A percentile compares a stretch with the other conserved stretches of the same genome.
Evolutionary conservation across 2,888 invertebrate species (phyloP).

Genomic region (Piscicola geometra): DNA sequence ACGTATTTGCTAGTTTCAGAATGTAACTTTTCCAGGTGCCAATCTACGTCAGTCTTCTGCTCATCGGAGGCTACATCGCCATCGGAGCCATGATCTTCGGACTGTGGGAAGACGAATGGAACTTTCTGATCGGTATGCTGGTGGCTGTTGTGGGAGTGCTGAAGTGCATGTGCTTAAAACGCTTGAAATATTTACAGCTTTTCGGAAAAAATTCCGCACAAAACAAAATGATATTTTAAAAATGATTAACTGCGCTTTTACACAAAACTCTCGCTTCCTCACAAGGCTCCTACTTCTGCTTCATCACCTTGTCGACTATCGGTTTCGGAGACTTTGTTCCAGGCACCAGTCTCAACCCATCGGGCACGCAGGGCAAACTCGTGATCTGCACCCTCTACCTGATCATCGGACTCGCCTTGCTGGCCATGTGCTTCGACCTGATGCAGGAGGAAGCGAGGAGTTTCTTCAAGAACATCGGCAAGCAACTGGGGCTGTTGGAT

Average conservation of each 20-base stretch:
- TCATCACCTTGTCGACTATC: conserved; percentile 57
- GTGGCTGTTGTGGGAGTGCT: too few species aligned
- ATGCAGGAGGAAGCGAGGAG: conserved; percentile 55
- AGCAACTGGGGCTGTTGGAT: conserved; percentile 50
- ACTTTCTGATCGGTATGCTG: conserved; percentile 71
- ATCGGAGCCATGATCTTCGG: conserved; percentile 79
- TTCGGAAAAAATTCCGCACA: too few species aligned
- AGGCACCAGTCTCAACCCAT: conserved; percentile 48
- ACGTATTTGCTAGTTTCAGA: too few species aligned
- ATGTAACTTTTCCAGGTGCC: conserved; percentile 63
- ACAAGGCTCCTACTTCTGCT: conserved; percentile 53
- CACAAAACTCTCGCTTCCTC: too few species aligned
- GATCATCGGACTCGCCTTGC: conserved; percentile 55
- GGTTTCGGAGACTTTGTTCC: conserved; percentile 57
- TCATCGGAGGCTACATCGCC: conserved; percentile 72
- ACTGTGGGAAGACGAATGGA: conserved; percentile 90
- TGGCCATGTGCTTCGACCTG: conserved; percentile 57
- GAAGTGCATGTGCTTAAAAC: too few species aligned
- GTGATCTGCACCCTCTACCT: conserved; percentile 53
- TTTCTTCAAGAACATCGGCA: conserved; percentile 50
- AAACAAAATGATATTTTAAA: too few species aligned
- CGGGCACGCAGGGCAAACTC: conserved; percentile 49
- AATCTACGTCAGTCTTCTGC: conserved; percentile 77
- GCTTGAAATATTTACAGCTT: too few species aligned
- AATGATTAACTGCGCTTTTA: too few species aligned